phyloP scores from a whole-genome alignment of 2,113 vertebrate genomes.

The Galeopterus variegatus region DNA sequence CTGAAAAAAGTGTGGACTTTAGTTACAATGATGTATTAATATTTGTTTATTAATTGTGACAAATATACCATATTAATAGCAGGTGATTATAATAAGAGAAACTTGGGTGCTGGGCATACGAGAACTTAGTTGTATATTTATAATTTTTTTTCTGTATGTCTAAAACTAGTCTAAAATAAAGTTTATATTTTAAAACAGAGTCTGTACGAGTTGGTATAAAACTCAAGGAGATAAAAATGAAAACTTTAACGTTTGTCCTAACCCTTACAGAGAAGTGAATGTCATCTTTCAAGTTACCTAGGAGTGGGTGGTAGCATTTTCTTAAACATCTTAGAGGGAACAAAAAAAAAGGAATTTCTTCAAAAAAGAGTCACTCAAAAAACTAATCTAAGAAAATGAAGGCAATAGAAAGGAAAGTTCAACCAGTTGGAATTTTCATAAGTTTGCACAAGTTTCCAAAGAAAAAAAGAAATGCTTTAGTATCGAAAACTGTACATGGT shows the following conservation, averaged over 20 bases:
- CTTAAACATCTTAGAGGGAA: not conserved
- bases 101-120: not conserved
- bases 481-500: not conserved
- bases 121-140: not conserved
- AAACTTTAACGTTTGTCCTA: not conserved
- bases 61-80: not conserved
- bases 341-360: not conserved
- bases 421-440: not conserved
- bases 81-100: not conserved
- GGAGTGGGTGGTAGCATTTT: not conserved
- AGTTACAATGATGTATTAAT: not conserved
- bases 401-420: not conserved
- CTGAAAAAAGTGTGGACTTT: not conserved
- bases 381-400: not conserved
- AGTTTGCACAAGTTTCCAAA: not conserved
- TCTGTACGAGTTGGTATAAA: not conserved
- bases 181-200: not conserved
- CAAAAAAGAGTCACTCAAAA: not conserved
- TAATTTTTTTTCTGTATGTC: not conserved
- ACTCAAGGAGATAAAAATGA: not conserved
- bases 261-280: not conserved
- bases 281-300: not conserved
- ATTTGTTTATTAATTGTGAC: not conserved
- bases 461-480: not conserved
- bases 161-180: slow-evolving; percentile 10